Conservation (phyloP, 2,113 vertebrate species). For the Phrynosoma blainvillii region DNA sequence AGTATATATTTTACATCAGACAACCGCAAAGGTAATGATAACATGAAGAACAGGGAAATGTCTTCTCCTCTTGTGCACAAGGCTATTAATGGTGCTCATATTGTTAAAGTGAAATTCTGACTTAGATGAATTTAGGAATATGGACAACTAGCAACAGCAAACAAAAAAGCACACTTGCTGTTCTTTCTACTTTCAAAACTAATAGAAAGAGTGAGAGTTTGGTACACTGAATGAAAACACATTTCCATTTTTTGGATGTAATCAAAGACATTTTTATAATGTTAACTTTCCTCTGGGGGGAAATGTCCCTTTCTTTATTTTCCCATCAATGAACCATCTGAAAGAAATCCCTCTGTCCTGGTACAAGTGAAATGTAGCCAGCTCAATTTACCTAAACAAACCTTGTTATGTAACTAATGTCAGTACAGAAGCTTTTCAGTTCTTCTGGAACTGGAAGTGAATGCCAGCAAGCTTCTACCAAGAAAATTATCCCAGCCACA, state of each 20-base stretch:
- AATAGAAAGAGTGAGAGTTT: not conserved
- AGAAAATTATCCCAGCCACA: accelerated
- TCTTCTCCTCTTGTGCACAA: conserved; percentile 1
- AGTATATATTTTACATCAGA: not conserved
- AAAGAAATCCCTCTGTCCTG: not conserved
- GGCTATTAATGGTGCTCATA: not conserved
- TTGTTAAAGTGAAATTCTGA: conserved; percentile 16
- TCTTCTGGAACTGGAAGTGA: accelerated
- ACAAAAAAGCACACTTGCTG: not conserved
- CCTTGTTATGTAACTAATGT: not conserved
- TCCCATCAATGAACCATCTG: not conserved
- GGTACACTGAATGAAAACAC: not conserved
- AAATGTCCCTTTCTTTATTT: conserved; percentile 2
- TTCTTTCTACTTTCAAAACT: not conserved
- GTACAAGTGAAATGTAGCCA: not conserved
- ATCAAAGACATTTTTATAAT: conserved; percentile 5
- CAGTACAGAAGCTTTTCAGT: accelerated
- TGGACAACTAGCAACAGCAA: conserved; percentile 7
- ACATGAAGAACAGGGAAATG: not conserved
- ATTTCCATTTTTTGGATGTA: not conserved
- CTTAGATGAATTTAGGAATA: not conserved
- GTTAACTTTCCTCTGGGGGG: not conserved
- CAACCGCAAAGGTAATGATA: not conserved
- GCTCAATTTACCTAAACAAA: accelerated
- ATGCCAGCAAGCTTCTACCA: not conserved